These are phyloP conservation scores for Limosa lapponica DNA, from an alignment of 2,797 vertebrate species.

Conservation along the genomic window DNA sequence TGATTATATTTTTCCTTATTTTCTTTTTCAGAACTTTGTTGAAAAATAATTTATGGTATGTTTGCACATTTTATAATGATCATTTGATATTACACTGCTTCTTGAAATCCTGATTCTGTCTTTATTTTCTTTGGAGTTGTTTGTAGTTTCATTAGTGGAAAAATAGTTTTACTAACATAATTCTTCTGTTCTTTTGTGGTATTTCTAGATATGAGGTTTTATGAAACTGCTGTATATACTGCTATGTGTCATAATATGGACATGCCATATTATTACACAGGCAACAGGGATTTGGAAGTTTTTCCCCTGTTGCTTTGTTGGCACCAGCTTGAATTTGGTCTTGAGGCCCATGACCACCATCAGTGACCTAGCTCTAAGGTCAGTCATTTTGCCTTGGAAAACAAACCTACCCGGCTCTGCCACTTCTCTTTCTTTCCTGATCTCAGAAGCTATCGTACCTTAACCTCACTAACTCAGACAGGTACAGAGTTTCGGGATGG, in stretches of 20 bases:
- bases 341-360: not conserved
- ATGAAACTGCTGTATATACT: not conserved
- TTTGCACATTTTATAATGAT: not conserved
- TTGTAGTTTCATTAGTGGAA: not conserved
- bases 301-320: not conserved
- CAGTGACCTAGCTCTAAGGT: not conserved
- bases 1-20: not conserved
- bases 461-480: not conserved
- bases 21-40: not conserved
- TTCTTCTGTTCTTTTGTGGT: not conserved
- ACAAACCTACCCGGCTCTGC: not conserved
- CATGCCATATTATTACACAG: not conserved
- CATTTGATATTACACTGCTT: not conserved
- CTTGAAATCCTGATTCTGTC: not conserved
- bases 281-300: not conserved
- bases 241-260: not conserved
- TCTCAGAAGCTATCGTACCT: not conserved
- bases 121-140: not conserved
- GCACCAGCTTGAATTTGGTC: not conserved
- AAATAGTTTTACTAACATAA: not conserved
- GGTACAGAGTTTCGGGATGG: not conserved
- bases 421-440: not conserved
- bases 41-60: not conserved
- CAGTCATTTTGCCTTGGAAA: not conserved
- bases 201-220: not conserved